Evolutionary conservation across 2,113 vertebrate genomes (phyloP).

Genomic region (Oxyura jamaicensis): DNA sequence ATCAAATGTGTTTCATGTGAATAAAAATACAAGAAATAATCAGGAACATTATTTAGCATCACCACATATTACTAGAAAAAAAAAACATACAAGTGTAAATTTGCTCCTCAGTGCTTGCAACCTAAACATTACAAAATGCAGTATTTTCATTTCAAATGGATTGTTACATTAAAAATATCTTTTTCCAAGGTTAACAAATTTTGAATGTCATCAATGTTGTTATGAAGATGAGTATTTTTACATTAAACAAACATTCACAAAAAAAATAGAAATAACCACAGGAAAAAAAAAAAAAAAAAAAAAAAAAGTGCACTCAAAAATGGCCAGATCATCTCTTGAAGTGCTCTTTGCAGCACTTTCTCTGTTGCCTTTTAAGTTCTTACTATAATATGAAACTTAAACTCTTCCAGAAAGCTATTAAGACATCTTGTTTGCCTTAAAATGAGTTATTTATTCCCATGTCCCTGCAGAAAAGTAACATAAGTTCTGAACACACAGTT

Average conservation of each 20-base stretch:
- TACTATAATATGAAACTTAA: slow-evolving; percentile 28
- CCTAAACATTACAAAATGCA: background rate
- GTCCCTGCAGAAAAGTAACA: background rate
- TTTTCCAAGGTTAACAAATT: slow-evolving; percentile 24
- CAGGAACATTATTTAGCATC: background rate
- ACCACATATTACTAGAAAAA: background rate
- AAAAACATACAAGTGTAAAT: background rate
- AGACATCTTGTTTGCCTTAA: background rate
- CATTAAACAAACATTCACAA: background rate
- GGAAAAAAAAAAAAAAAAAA: too few relatives aligned
- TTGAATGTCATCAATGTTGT: slow-evolving; percentile 18
- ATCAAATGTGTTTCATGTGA: background rate
- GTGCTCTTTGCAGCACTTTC: background rate
- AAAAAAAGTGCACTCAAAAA: background rate
- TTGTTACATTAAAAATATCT: background rate
- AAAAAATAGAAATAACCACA: background rate
- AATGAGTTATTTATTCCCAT: background rate
- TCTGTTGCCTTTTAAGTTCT: background rate
- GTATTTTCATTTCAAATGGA: background rate
- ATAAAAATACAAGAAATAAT: background rate
- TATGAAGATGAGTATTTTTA: slow-evolving; percentile 43
- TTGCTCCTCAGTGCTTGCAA: background rate
- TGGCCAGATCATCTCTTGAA: background rate
- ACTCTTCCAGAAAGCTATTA: background rate
- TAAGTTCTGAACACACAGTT: background rate